Base-by-base conservation (phyloP, 2,113 vertebrate genomes). In the Poeciliopsis prolifica region DNA sequence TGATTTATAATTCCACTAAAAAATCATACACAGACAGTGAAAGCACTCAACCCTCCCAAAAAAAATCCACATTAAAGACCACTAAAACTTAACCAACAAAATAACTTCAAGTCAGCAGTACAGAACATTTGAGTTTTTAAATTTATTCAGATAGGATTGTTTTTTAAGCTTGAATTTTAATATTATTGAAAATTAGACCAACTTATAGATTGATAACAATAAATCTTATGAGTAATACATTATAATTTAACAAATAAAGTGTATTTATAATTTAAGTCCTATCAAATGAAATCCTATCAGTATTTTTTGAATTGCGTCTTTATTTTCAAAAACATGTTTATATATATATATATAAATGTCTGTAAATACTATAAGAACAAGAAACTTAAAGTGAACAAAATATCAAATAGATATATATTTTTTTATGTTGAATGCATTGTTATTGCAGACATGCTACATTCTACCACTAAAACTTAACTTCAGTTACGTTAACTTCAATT, bases 1-100 rank as follows among this genome's bases (percentile, higher is more conserved):
- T 13, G 2, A 4, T 80, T 75, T 62, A 67, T 72, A 67, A 74
- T 58, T 15, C 58, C 37, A 51, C 30, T 62, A 2, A 75, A 33
- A n/a, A 65, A 48, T 48, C 4, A 15, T 48, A 15, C 44, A 48
- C 44, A 48, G 44, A 3, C 3, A 42, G 29, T 17, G 5, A 26
- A 80, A 69, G 54, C 26, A 48, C 31, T 15, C 3, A 44, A 44
- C 42, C 42, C 15, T 14, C 12, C 5, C 14, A 7, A 48, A 5
- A 48, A 5, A 48, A 48, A 74, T 37, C 28, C 75, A 78, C 67
- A 40, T 33, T 17, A 11, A 67, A 65, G 61, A 0, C 29, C 33
- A 65, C n/a, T 22, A 26, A 24, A n/a, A 30, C 4, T 14, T 7
- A 42, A 65, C 10, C 72, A 79, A 30, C 37, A 65, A 69, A 37